phyloP scores from a whole-genome alignment of 2,797 vertebrate genomes.

The Sternotherus odoratus region DNA sequence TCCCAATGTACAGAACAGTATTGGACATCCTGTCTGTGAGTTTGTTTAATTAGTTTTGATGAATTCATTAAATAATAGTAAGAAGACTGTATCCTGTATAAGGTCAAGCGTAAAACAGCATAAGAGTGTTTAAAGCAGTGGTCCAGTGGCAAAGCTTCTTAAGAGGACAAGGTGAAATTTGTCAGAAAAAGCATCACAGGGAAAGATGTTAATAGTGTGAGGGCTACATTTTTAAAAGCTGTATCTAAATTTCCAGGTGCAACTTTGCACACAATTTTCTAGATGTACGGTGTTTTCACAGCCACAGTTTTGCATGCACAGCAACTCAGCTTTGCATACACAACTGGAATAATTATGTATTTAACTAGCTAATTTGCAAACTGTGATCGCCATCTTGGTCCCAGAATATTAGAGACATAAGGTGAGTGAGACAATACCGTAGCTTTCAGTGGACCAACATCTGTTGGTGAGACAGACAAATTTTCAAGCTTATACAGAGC shows the following conservation, averaged over 20 bases:
- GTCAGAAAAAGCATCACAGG: not conserved
- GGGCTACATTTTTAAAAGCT: not conserved
- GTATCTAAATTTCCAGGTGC: not conserved
- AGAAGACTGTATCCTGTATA: not conserved
- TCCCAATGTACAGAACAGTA: conserved; percentile 70
- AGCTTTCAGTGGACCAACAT: not conserved
- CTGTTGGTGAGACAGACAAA: not conserved
- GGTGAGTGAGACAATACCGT: not conserved
- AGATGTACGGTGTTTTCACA: not conserved
- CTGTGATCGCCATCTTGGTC: not conserved
- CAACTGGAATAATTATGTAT: not conserved
- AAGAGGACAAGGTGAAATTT: not conserved
- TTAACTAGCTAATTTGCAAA: not conserved
- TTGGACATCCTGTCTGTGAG: conserved; percentile 81
- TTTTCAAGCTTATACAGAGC: not conserved
- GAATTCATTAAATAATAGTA: conserved; percentile 20
- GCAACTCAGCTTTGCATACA: not conserved
- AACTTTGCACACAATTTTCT: not conserved
- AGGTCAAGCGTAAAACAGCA: not conserved
- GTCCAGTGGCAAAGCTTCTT: not conserved
- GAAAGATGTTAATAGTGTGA: not conserved
- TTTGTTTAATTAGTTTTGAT: conserved; percentile 59
- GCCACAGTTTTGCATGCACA: not conserved
- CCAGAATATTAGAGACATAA: not conserved
- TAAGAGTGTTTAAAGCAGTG: not conserved